Base-by-base conservation (phyloP, 2,888 invertebrate species). In the Physocephala rufipes region DNA sequence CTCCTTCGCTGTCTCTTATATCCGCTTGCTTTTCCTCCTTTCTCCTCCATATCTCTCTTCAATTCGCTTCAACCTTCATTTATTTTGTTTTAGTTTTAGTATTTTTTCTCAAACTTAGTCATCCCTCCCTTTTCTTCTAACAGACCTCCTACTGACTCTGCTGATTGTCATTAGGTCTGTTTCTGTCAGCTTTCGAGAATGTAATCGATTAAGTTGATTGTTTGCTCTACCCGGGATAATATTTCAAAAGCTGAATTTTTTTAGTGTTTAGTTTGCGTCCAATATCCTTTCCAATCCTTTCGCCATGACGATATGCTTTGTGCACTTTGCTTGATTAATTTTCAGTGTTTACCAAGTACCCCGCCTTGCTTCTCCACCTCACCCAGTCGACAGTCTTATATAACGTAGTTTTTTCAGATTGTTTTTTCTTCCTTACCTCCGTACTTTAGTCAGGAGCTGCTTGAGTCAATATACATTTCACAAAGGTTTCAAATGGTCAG, bases 251-350 rank as follows among this genome's bases (percentile, higher is more conserved):
- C 45, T 43, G 9, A 9, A 55, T 19, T 53, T 62, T 53, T 49
- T 49, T n/a, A n/a, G 26, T 64, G 19, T 26, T 49, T 28, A n/a
- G 1, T 24, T 67, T 55, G 30, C 36, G 36, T 45, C 55, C 45
- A n/a, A 67, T 67, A 58, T 67, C 58, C 67, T 55, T n/a, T 55
- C 45, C 58, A 67, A 58, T 58, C 67, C 55, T 53, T 36, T 59
- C 67, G 67, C 59, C 61, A 51, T 43, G 36, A 62, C 61, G 55
- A n/a, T n/a, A 66, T 67, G 68, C 47, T 71, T 61, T 55, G 70
- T 75, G 74, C 76, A 77, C 77, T 77, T 75, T 75, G 70, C 73
- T 77, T 77, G 77, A 77, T 76, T 77, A 77, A 75, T 74, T 77
- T 76, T 70, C 74, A 73, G 71, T 73, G 74, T 76, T 76, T 76